Percentiles rank a stretch among this genome's conserved stretches.
phyloP scores from a whole-genome alignment of 2,113 vertebrate species.

The Ahaetulla prasina region DNA sequence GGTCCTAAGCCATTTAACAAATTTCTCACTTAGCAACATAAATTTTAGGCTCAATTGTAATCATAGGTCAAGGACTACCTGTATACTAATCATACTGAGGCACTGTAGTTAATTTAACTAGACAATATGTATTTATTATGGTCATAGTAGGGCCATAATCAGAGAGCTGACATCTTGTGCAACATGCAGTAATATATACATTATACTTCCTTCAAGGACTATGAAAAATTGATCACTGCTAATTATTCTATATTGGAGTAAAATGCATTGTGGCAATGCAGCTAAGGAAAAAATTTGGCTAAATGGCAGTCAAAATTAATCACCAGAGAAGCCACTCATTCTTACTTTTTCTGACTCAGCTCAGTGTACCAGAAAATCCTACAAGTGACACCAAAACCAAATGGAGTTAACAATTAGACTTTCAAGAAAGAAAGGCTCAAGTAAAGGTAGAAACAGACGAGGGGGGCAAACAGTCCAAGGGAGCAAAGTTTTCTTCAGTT shows the following conservation, averaged over 20 bases:
- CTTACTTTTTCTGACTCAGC: not conserved
- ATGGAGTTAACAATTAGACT: not conserved
- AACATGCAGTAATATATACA: not conserved
- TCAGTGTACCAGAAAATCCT: not conserved
- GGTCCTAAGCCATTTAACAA: too few species aligned
- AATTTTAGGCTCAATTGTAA: not conserved
- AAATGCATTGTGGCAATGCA: not conserved
- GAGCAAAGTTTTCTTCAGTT: not conserved
- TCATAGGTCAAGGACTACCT: not conserved
- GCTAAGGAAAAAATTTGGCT: conserved; percentile 1
- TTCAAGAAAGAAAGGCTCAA: not conserved
- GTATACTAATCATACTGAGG: not conserved
- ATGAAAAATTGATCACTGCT: not conserved
- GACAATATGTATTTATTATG: not conserved
- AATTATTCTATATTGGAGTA: not conserved
- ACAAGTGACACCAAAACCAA: not conserved
- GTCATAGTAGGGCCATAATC: not conserved
- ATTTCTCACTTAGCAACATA: not conserved
- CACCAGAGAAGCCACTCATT: not conserved
- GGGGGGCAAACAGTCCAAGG: accelerated
- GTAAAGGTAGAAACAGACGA: accelerated
- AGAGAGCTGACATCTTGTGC: not conserved
- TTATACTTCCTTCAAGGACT: not conserved
- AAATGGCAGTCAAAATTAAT: conserved; percentile 23
- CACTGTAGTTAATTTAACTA: not conserved